A percentile compares a stretch with the other conserved stretches of the same genome.
These are phyloP conservation scores for Dipus sagitta DNA, from an alignment of 2,797 vertebrate genomes.

Conservation along the genomic window DNA sequence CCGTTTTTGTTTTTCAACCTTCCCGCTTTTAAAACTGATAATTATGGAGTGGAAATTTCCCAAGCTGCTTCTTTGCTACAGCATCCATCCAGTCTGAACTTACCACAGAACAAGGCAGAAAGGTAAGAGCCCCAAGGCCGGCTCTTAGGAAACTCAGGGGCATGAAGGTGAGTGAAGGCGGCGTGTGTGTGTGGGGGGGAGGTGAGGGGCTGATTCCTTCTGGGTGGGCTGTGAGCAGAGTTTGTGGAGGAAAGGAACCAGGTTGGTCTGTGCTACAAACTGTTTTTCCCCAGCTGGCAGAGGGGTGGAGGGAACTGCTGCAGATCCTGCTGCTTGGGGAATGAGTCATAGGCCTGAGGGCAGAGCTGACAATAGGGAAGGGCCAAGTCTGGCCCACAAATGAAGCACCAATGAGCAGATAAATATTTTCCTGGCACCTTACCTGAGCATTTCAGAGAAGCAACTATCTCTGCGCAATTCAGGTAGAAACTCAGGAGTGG, in stretches of 20 bases:
- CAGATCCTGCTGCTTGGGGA: conserved; percentile 25
- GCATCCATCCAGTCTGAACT: not conserved
- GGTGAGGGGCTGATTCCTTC: not conserved
- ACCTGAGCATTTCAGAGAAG: conserved; percentile 37
- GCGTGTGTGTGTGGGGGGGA: not conserved
- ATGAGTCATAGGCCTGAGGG: conserved; percentile 75
- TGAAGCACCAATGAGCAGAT: conserved; percentile 54
- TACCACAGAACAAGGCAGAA: not conserved
- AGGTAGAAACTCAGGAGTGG: not conserved
- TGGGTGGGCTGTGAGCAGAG: not conserved
- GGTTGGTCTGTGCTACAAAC: not conserved
- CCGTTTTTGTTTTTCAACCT: not conserved
- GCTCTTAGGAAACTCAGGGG: not conserved
- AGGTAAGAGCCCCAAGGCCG: not conserved
- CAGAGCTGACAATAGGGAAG: conserved; percentile 51
- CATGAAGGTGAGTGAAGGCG: not conserved
- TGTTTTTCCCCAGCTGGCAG: not conserved
- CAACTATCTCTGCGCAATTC: conserved; percentile 3
- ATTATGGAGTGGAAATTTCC: not conserved
- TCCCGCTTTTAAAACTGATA: not conserved
- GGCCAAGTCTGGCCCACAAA: conserved; percentile 35
- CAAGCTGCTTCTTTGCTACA: not conserved
- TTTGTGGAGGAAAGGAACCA: not conserved
- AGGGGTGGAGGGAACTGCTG: conserved; percentile 48
- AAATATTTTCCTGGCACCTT: conserved; percentile 54